Evolutionary conservation across 2,888 invertebrate genomes (phyloP).

Genomic region (Polydrusus tereticollis): DNA sequence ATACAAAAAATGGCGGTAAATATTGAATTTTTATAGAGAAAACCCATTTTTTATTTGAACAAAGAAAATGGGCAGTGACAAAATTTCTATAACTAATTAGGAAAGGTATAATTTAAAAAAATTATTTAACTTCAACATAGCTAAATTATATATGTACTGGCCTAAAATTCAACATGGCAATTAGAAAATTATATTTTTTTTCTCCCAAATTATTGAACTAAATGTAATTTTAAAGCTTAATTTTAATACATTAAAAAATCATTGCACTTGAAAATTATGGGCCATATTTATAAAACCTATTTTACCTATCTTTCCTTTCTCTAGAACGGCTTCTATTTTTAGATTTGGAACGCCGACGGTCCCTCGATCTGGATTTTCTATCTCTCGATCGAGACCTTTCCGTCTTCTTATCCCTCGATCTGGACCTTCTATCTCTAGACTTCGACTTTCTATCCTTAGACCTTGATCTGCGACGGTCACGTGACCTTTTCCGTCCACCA

Average conservation of each 20-base stretch:
- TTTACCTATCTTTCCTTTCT: slow-evolving; percentile 53
- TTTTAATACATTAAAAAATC: too few relatives aligned
- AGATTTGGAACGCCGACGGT: slow-evolving; percentile 55
- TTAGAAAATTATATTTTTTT: too few relatives aligned
- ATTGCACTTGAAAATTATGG: background rate
- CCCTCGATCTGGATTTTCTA: slow-evolving; percentile 54
- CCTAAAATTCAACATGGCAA: too few relatives aligned
- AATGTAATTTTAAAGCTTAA: too few relatives aligned
- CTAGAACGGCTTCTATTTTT: slow-evolving; percentile 66
- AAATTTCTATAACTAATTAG: too few relatives aligned
- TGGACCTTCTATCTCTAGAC: slow-evolving; percentile 58
- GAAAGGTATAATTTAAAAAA: too few relatives aligned
- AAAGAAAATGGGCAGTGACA: too few relatives aligned
- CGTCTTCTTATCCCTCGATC: slow-evolving; percentile 59
- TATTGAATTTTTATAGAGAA: too few relatives aligned
- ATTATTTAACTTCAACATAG: too few relatives aligned
- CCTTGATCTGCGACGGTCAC: slow-evolving; percentile 37
- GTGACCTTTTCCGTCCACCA: slow-evolving; percentile 47
- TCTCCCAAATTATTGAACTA: too few relatives aligned
- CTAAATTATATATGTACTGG: too few relatives aligned
- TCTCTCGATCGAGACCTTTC: slow-evolving; percentile 64
- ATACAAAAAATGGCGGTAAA: background rate
- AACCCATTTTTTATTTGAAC: too few relatives aligned
- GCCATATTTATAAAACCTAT: background rate
- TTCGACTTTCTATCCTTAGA: slow-evolving; percentile 68